These are phyloP conservation scores for Gorsachius goisagi DNA, from an alignment of 2,113 vertebrate genomes.

Conservation along the genomic window DNA sequence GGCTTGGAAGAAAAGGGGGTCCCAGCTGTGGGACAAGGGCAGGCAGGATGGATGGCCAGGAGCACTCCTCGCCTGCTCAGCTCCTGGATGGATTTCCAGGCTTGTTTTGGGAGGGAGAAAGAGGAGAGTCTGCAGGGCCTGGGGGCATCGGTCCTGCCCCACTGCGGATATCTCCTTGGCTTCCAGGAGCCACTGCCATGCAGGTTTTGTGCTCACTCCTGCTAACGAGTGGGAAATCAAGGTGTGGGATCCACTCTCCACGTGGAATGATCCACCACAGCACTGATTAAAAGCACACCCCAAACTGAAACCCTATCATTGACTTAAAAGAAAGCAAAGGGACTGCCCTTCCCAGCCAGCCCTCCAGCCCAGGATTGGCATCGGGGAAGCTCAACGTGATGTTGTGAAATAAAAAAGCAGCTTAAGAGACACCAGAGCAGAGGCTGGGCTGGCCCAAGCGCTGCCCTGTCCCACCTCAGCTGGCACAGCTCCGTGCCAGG, in stretches of 20 bases:
- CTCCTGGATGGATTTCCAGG: neutral
- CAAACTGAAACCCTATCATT: neutral
- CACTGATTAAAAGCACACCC: neutral
- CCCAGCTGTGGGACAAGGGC: neutral
- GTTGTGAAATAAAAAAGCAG: slow-evolving; percentile 9
- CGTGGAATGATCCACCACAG: neutral
- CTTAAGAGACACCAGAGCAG: neutral
- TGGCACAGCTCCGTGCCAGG: neutral
- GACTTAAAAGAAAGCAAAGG: neutral
- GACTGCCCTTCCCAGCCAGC: neutral
- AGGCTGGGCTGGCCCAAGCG: neutral
- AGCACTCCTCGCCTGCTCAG: neutral
- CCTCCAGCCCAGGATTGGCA: neutral
- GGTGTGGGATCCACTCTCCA: neutral
- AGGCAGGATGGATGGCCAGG: neutral
- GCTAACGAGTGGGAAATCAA: neutral
- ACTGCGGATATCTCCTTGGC: neutral
- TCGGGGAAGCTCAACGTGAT: neutral
- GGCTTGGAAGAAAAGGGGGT: neutral
- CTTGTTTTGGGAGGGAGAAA: neutral
- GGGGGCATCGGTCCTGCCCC: neutral
- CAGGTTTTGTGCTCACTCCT: neutral
- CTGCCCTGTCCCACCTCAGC: neutral
- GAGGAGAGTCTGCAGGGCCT: neutral
- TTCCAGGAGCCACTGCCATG: neutral